Percentiles rank a stretch among this genome's conserved stretches.
Evolutionary conservation across 1,140 invertebrate species (phyloP).

Genomic region (Zaprionus ornatus): DNA sequence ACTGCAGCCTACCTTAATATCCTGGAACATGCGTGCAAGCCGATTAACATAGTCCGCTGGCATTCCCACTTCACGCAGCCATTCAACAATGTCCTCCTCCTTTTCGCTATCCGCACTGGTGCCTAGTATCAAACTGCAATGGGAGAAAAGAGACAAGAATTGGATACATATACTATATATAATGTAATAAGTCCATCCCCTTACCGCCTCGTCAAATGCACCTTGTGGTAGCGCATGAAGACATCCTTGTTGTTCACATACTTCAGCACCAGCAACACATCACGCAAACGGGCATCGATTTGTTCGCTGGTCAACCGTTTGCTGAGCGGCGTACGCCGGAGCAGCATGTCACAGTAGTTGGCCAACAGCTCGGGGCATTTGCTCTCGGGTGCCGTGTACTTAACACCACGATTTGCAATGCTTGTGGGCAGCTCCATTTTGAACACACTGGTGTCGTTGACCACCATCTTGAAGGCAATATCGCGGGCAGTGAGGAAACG

Average conservation of each 20-base stretch:
- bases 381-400: slow-evolving; percentile 92
- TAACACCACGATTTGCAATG: slow-evolving; percentile 86
- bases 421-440: slow-evolving; percentile 88
- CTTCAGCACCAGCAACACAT: slow-evolving; percentile 98
- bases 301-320: slow-evolving; percentile 99
- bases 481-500: slow-evolving; percentile 98
- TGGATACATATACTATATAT: too few relatives aligned
- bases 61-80: slow-evolving; percentile 97
- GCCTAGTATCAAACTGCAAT: slow-evolving; percentile 91
- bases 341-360: slow-evolving; percentile 99
- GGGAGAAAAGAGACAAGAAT: background rate
- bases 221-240: slow-evolving; percentile 99
- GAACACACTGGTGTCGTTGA: slow-evolving; percentile 99
- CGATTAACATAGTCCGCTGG: slow-evolving; percentile 99
- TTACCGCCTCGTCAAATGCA: slow-evolving; percentile 96
- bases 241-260: slow-evolving; percentile 99
- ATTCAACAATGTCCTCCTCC: slow-evolving; percentile 99
- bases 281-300: slow-evolving; percentile 95
- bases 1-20: slow-evolving; percentile 94
- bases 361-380: slow-evolving; percentile 99
- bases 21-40: slow-evolving; percentile 98
- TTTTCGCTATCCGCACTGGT: slow-evolving; percentile 99
- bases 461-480: slow-evolving; percentile 98
- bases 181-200: slow-evolving; percentile 70
- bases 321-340: slow-evolving; percentile 97